Evolutionary conservation across 2,888 invertebrate species (phyloP).

Genomic region (Asteroscopus sphinx): DNA sequence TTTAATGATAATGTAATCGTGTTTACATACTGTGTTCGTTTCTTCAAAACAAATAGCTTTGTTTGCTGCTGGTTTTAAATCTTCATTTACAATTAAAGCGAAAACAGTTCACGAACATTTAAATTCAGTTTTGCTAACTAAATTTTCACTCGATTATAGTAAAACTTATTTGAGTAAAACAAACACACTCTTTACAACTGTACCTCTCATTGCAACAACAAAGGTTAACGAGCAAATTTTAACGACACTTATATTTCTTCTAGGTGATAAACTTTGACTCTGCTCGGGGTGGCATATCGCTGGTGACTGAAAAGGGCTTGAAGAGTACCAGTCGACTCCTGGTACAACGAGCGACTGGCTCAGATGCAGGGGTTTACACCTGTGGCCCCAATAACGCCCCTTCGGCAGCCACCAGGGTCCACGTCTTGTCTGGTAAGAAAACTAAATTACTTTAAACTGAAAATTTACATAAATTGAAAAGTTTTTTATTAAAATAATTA

Average conservation of each 20-base stretch:
- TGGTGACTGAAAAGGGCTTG: constrained; percentile 96
- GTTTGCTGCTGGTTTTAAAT: constrained; percentile 11
- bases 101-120: no score
- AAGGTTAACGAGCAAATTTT: no score
- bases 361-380: constrained; percentile 95
- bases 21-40: neutral
- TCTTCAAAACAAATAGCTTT: neutral
- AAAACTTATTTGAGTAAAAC: no score
- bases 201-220: no score
- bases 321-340: constrained; percentile 95
- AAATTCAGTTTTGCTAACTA: no score
- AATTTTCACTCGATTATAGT: no score
- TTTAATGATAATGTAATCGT: constrained; percentile 24
- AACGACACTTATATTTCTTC: constrained; percentile 23
- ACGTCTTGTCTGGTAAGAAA: constrained; percentile 94
- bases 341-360: constrained; percentile 94
- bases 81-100: neutral
- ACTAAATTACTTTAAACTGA: fast-evolving
- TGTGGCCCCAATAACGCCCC: constrained; percentile 96
- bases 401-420: constrained; percentile 93
- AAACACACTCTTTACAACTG: no score
- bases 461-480: neutral
- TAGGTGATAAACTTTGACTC: constrained; percentile 97
- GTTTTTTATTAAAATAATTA: neutral
- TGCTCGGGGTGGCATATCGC: constrained; percentile 96